A percentile compares a stretch with the other conserved stretches of the same genome.
Evolutionary conservation across 2,888 invertebrate genomes (phyloP).

Genomic region (Cordylochernes scorpioides): DNA sequence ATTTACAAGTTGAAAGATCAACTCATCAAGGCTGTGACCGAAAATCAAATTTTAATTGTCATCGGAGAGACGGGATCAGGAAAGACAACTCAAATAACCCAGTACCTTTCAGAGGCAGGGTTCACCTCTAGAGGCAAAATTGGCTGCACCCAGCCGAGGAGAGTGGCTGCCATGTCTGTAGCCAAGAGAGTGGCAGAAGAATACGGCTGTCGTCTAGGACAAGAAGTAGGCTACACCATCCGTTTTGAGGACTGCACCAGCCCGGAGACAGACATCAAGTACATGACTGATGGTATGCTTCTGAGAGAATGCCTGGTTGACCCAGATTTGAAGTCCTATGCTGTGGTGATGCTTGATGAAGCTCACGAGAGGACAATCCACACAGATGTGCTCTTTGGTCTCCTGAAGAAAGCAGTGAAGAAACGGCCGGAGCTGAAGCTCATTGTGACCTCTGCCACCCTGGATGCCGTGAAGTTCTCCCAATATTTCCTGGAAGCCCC

Average conservation of each 20-base stretch:
- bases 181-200: conserved; percentile 97
- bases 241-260: conserved; percentile 98
- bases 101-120: conserved; percentile 84
- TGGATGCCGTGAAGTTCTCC: conserved; percentile 95
- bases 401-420: conserved; percentile 40
- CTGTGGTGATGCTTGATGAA: conserved; percentile 96
- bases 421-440: conserved; percentile 79
- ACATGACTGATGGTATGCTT: conserved; percentile 99
- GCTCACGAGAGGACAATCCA: conserved; percentile 95
- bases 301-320: conserved; percentile 88
- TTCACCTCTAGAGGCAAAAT: conserved; percentile 70
- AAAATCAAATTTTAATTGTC: conserved; percentile 81
- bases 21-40: conserved; percentile 72
- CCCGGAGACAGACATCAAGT: conserved; percentile 89
- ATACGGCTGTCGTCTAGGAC: conserved; percentile 84
- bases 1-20: conserved; percentile 87
- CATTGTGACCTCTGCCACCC: conserved; percentile 90
- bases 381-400: conserved; percentile 88
- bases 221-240: conserved; percentile 90
- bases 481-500: conserved; percentile 95
- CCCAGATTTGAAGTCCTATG: conserved; percentile 62
- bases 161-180: conserved; percentile 93
- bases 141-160: conserved; percentile 68
- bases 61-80: conserved; percentile 97
- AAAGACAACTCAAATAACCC: conserved; percentile 97